Evolutionary conservation across 2,888 invertebrate species (phyloP), one percentile per base, ranked within the genome.

Genomic region (Harpalus rufipes): DNA sequence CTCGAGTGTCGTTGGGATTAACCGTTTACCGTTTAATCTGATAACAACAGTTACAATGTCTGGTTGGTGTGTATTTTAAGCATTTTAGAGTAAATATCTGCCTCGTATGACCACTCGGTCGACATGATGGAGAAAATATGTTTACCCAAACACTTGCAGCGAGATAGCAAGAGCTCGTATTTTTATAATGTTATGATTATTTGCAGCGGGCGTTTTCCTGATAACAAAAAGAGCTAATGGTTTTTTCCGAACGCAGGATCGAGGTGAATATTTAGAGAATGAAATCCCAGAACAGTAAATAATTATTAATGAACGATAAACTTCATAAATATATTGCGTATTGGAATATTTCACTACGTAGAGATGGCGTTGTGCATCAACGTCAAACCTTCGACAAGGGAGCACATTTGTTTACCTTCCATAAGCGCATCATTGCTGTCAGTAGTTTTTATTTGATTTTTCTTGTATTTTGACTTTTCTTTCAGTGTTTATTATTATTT

Each of bases 161-260:
- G 21, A 32, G 68, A n/a, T 32, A n/a, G n/a, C 25, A 32, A 68
- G 6, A 25, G 68, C 32, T 14, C 68, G 68, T 68, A 68, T 68
- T 68, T 68, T 68, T 68, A 25, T 68, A 14, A 68, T 68, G 68
- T 68, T 68, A 68, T 68, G 68, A 68, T 68, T 68, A 68, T 68
- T 68, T 63, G 25, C 68, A 4, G 32, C 32, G n/a, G 12, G 25
- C 39, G 32, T 68, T 39, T 68, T 25, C 18, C 39, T 39, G 68
- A 68, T 68, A 68, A 63, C 63, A 25, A 21, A 63, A 68, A 68
- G 39, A 68, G 14, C 6, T 68, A 39, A 68, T 68, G 39, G 18
- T 16, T 16, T 59, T 32, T 51, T 51, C 44, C 10, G 44, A 51
- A 51, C 10, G 12, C 2, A 51, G 8, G 44, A 7, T n/a, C n/a